Evolutionary conservation across 2,888 invertebrate genomes (phyloP), one percentile per base, ranked within the genome.

Genomic region (Andrena praecox): DNA sequence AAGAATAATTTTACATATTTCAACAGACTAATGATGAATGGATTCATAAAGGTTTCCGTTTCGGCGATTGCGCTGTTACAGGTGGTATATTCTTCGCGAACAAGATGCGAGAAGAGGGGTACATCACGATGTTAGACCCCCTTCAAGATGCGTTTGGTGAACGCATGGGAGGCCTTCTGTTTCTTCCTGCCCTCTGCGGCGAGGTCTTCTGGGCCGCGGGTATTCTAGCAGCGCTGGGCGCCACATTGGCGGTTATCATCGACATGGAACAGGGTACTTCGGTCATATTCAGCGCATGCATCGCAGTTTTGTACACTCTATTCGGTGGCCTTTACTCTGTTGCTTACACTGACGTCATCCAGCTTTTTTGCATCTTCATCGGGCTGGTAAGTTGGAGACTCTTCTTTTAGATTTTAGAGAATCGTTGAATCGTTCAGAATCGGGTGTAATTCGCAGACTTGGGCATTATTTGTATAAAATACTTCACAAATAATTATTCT

Each of bases 151-250:
- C 97, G 77, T 99, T 99, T 94, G 99, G 99, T 29, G 98, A 98
- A 94, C 96, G 99, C 86, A 99, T 99, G 98, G 99, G 99, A 31
- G 99, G 99, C 0, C 95, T 99, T 85, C 95, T 99, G 87, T 99
- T 99, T 94, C 95, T 99, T 90, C 99, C 99, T 2, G 99, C 99
- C 0, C 96, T 99, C 2, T 98, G 99, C 91, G 99, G 99, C 7
- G 99, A 99, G 95, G 98, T 99, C 5, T 99, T 99, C 95, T 99
- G 99, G 99, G 99, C 99, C 0, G 99, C 99, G 0, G 99, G 99
- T 72, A 99, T 99, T 90, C 95, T 99, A 73, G 98, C 99, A 0
- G 99, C 99, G 6, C 95, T 99, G 59, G 99, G 99, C 56, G 99
- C 99, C 16, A 99, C 99, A 0, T 95, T 99, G 82, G 97, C 98